A percentile compares a stretch with the other conserved stretches of the same genome.
phyloP scores from a whole-genome alignment of 2,797 vertebrate species.

The Phoeniculus purpureus region DNA sequence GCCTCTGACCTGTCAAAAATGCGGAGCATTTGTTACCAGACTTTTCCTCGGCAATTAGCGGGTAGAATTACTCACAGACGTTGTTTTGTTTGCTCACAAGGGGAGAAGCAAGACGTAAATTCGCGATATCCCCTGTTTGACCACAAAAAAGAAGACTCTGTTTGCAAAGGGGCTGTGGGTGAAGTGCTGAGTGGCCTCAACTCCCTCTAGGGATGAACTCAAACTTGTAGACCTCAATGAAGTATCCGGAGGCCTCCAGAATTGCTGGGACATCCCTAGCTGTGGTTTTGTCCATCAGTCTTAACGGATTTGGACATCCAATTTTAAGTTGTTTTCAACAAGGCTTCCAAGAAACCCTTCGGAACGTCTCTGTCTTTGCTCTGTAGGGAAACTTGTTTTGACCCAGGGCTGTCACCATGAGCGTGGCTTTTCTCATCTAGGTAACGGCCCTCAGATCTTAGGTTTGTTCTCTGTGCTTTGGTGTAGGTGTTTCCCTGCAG shows the following conservation, averaged over 20 bases:
- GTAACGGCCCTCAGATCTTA: neutral
- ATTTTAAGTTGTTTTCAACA: neutral
- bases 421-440: neutral
- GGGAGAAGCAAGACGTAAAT: constrained; percentile 48
- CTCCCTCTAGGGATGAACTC: neutral
- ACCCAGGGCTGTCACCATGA: accelerated
- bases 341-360: neutral
- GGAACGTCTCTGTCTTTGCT: neutral
- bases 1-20: constrained; percentile 72
- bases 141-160: constrained; percentile 17
- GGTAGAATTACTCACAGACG: constrained; percentile 54
- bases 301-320: neutral
- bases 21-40: constrained; percentile 67
- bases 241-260: neutral
- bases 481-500: neutral
- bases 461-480: neutral
- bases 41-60: constrained; percentile 43
- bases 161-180: neutral
- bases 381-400: neutral
- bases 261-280: neutral
- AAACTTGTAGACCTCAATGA: neutral
- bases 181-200: neutral
- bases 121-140: constrained; percentile 11
- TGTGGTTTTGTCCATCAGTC: neutral
- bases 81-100: constrained; percentile 48